These are phyloP conservation scores for Aleiodes testaceus DNA, from an alignment of 2,888 invertebrate genomes.

Conservation along the genomic window DNA sequence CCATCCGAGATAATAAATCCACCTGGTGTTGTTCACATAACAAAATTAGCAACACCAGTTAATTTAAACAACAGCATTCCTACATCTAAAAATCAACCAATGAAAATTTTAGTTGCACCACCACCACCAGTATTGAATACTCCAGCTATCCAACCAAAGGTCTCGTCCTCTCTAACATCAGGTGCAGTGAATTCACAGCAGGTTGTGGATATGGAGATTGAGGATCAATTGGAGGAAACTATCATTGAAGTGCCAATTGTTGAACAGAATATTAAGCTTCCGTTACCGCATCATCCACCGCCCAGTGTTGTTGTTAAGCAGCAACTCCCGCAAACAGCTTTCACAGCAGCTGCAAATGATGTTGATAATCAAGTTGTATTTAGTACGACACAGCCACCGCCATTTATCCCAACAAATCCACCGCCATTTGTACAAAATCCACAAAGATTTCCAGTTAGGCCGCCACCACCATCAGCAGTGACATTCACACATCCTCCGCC, in stretches of 20 bases:
- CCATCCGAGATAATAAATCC: slow-evolving; percentile 71
- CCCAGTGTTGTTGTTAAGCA: slow-evolving; percentile 49
- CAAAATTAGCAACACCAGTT: slow-evolving; percentile 68
- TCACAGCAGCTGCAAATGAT: slow-evolving; percentile 41
- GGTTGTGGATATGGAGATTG: slow-evolving; percentile 71
- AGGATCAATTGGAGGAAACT: slow-evolving; percentile 67
- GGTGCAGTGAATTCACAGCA: slow-evolving; percentile 46
- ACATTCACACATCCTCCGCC: slow-evolving; percentile 50
- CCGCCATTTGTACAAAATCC: slow-evolving; percentile 60
- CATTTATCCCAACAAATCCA: slow-evolving; percentile 61
- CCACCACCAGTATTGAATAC: slow-evolving; percentile 68
- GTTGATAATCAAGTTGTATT: slow-evolving; percentile 6
- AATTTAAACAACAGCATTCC: slow-evolving; percentile 56
- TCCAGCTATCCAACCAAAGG: slow-evolving; percentile 51
- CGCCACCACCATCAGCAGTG: slow-evolving; percentile 42
- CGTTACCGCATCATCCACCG: slow-evolving; percentile 44
- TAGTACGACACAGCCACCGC: slow-evolving; percentile 56
- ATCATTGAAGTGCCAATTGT: slow-evolving; percentile 66
- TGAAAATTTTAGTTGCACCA: slow-evolving; percentile 69
- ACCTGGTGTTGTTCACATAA: slow-evolving; percentile 70
- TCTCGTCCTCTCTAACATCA: slow-evolving; percentile 65
- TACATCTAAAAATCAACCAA: slow-evolving; percentile 54
- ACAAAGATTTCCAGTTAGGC: slow-evolving; percentile 53
- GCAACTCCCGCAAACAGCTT: slow-evolving; percentile 56
- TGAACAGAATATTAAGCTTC: slow-evolving; percentile 49